Percentiles rank a stretch among this genome's conserved stretches.
These are phyloP conservation scores for Berghia stephanieae DNA, from an alignment of 1,140 invertebrate genomes.

Conservation along the genomic window DNA sequence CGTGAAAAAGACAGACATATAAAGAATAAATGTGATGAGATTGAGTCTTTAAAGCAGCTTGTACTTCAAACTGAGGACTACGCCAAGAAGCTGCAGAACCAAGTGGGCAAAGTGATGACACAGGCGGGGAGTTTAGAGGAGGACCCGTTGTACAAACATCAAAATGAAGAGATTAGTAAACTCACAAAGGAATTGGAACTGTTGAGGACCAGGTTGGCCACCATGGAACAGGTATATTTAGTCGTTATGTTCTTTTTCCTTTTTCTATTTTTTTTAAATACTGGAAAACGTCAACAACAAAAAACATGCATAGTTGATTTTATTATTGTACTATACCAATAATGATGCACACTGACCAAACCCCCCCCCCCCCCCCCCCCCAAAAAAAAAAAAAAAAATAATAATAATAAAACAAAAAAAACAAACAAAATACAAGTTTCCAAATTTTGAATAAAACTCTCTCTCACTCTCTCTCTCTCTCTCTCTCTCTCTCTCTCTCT, in stretches of 20 bases:
- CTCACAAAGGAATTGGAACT: conserved; percentile 45
- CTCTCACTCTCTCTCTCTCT: too few relatives aligned
- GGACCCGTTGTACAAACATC: conserved; percentile 45
- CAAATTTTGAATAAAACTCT: too few relatives aligned
- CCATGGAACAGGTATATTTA: conserved; percentile 39
- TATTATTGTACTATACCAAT: not conserved
- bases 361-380: not conserved
- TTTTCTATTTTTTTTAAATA: not conserved
- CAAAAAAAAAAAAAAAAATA: conserved; percentile 49
- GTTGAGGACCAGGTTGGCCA: conserved; percentile 44
- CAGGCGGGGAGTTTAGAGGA: conserved; percentile 36
- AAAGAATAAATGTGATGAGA: conserved; percentile 46
- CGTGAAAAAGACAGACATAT: conserved; percentile 47
- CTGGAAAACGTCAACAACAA: too few relatives aligned
- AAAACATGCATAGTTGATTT: too few relatives aligned
- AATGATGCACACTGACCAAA: not conserved
- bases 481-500: too few relatives aligned
- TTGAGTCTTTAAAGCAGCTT: conserved; percentile 46
- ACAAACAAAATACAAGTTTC: too few relatives aligned
- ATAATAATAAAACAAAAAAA: conserved; percentile 42
- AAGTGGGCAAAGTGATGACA: conserved; percentile 23
- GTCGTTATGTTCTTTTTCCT: not conserved
- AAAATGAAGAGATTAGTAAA: conserved; percentile 50
- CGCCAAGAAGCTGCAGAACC: conserved; percentile 46
- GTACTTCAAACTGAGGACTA: conserved; percentile 52